Conservation (phyloP, 2,888 invertebrate genomes). For the Andrena dorsata region DNA sequence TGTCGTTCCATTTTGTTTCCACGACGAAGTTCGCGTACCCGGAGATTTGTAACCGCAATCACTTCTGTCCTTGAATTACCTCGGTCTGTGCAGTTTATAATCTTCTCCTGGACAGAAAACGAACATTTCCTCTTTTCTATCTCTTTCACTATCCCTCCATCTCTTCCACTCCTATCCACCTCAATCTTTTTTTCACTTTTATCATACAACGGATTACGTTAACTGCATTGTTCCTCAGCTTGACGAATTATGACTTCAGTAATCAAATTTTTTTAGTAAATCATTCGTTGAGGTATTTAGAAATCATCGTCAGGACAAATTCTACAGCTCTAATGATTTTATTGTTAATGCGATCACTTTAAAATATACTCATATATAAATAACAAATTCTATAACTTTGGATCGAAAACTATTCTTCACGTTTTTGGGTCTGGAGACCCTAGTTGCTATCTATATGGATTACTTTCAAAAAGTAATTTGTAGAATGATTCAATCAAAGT, state of each 20-base stretch:
- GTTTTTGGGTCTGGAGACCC: no score
- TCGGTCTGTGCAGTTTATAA: slow-evolving; percentile 72
- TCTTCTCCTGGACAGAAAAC: slow-evolving; percentile 66
- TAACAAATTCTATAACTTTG: no score
- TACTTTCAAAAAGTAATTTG: no score
- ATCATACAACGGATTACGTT: slow-evolving; percentile 57
- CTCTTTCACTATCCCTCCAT: slow-evolving; percentile 20
- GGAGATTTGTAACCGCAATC: slow-evolving; percentile 69
- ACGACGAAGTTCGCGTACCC: slow-evolving; percentile 47
- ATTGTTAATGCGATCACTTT: no score
- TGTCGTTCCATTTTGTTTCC: slow-evolving; percentile 31
- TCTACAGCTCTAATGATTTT: no score
- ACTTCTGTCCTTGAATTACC: slow-evolving; percentile 65
- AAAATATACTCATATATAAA: no score
- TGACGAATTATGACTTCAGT: slow-evolving; percentile 47
- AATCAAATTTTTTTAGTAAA: slow-evolving; percentile 62
- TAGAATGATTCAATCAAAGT: no score
- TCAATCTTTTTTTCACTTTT: slow-evolving; percentile 19
- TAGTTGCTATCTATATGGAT: no score
- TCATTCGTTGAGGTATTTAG: slow-evolving; percentile 17
- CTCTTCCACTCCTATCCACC: background rate
- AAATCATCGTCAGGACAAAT: background rate
- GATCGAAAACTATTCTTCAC: no score
- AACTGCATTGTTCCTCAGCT: slow-evolving; percentile 66
- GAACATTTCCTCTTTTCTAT: slow-evolving; percentile 52